phyloP scores from a whole-genome alignment of 2,888 invertebrate genomes.

The Hemaris fuciformis region DNA sequence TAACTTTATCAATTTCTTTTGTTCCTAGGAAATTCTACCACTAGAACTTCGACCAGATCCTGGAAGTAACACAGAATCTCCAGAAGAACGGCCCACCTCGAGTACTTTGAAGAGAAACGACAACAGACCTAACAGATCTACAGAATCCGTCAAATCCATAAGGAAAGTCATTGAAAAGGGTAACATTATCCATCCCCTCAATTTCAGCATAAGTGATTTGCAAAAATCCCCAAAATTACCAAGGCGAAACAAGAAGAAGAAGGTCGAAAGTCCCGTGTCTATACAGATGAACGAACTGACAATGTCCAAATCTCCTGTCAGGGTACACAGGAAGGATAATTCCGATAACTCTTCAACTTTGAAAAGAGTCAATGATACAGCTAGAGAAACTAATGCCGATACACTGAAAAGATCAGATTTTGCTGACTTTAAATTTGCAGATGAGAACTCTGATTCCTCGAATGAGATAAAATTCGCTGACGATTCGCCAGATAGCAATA shows the following conservation, averaged over 20 bases:
- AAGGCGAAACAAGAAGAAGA: conserved; percentile 61
- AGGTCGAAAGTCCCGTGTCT: conserved; percentile 49
- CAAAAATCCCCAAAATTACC: conserved; percentile 65
- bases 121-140: conserved; percentile 57
- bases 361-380: conserved; percentile 84
- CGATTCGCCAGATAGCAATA: conserved; percentile 75
- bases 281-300: conserved; percentile 73
- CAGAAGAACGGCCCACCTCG: conserved; percentile 80
- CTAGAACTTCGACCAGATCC: conserved; percentile 76
- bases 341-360: conserved; percentile 60
- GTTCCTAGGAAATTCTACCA: conserved; percentile 74
- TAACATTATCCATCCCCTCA: conserved; percentile 74
- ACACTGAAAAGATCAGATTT: conserved; percentile 81
- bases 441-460: conserved; percentile 84
- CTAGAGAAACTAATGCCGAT: conserved; percentile 83
- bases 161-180: conserved; percentile 62
- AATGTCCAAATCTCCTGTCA: conserved; percentile 61
- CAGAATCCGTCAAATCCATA: conserved; percentile 62
- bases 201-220: conserved; percentile 74
- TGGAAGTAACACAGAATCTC: conserved; percentile 85
- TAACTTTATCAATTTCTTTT: neutral
- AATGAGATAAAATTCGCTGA: conserved; percentile 74
- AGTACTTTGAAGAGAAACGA: conserved; percentile 60
- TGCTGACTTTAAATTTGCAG: conserved; percentile 86
- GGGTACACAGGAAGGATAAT: conserved; percentile 59